Evolutionary conservation across 2,797 vertebrate genomes (phyloP), one percentile per base, ranked within the genome.

Genomic region (Phoxinus dragarum): DNA sequence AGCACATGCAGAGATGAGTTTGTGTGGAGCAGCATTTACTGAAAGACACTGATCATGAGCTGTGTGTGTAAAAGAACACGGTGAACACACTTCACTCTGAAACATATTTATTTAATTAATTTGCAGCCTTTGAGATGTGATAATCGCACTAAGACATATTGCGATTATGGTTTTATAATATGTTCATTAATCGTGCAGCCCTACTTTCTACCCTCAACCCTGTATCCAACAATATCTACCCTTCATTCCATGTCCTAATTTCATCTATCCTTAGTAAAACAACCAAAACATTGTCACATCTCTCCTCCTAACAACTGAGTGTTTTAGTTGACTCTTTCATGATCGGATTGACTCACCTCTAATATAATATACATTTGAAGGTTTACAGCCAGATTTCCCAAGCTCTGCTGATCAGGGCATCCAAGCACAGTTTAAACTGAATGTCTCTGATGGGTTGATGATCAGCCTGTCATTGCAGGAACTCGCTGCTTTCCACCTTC

Each of bases 391-490:
- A 64, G 68, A 69, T 61, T 56, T 76, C 61, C 27, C 72, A 36
- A 61, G 36, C 81, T 67, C 38, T 64, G 47, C 23, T 34, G n/a
- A 71, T 67, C 73, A 67, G 82, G 67, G 64, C 42, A 71, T 56
- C 42, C 44, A 80, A 56, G 74, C 79, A 79, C 73, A 79, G 67
- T 75, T 31, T 44, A 64, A 80, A 72, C 80, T 81, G 44, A 84
- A 82, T 66, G 87, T 88, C 80, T 44, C 40, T 80, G 54, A 84
- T 31, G 11, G 77, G 82, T 87, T 89, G 54, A 78, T 69, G 72
- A 49, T 47, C 56, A 44, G 66, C 73, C 82, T 81, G 80, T 86
- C 67, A 23, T 86, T 81, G 42, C 56, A 66, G 69, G 19, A 82
- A 85, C 38, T 76, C 68, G 82, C 88, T 88, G 64, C 75, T 87